A percentile compares a stretch with the other conserved stretches of the same genome.
Conservation (phyloP, 1,140 invertebrate genomes). For the Hyposmocoma kahamanoa region DNA sequence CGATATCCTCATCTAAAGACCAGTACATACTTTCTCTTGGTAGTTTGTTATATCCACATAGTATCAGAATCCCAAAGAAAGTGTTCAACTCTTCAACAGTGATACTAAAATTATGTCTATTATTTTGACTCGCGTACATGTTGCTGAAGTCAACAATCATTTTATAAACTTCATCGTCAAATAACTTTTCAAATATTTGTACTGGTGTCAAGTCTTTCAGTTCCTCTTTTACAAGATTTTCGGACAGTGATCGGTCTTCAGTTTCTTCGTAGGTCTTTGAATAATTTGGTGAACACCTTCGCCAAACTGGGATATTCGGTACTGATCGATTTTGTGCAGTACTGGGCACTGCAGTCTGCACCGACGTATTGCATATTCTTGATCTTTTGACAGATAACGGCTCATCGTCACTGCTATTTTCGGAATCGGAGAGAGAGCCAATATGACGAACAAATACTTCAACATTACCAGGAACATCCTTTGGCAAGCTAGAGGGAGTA, state of each 20-base stretch:
- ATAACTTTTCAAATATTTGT: constrained; percentile 29
- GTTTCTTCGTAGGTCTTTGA: neutral
- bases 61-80: constrained; percentile 36
- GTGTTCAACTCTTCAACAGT: constrained; percentile 28
- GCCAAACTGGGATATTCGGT: constrained; percentile 21
- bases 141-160: constrained; percentile 22
- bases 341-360: constrained; percentile 18
- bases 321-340: too few relatives aligned
- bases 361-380: constrained; percentile 20
- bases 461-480: constrained; percentile 25
- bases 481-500: constrained; percentile 14
- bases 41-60: constrained; percentile 37
- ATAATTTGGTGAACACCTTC: constrained; percentile 23
- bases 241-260: neutral
- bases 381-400: constrained; percentile 18
- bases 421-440: constrained; percentile 17
- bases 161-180: constrained; percentile 26
- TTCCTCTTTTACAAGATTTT: constrained; percentile 1
- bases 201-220: constrained; percentile 21
- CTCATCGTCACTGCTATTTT: constrained; percentile 25
- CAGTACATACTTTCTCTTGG: constrained; percentile 36
- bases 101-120: constrained; percentile 31
- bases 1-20: constrained; percentile 35
- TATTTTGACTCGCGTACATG: constrained; percentile 34
- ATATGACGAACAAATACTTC: constrained; percentile 21